Conservation (phyloP, 2,113 vertebrate species). For the Brienomyrus longianalis region DNA sequence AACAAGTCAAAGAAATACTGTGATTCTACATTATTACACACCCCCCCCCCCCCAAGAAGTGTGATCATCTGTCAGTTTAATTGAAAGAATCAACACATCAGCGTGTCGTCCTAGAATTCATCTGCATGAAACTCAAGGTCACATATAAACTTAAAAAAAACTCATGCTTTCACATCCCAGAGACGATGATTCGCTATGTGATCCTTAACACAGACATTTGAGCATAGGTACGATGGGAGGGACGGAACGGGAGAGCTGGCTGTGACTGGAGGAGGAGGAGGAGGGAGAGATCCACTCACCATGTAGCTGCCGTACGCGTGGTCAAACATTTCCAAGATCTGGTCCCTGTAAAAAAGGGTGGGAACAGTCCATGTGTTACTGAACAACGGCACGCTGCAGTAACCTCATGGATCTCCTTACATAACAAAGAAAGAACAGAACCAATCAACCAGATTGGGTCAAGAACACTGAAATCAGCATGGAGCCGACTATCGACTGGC, state of each 20-base stretch:
- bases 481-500: background rate
- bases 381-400: no score
- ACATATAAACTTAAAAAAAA: background rate
- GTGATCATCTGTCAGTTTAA: background rate
- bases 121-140: background rate
- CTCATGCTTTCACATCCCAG: background rate
- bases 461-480: background rate
- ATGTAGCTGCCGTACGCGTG: slow-evolving; percentile 74
- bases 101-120: background rate
- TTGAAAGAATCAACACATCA: background rate
- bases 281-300: slow-evolving; percentile 47
- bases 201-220: background rate
- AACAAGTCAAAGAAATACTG: background rate
- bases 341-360: slow-evolving; percentile 50
- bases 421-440: background rate
- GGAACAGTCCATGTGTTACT: background rate
- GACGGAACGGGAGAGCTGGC: background rate
- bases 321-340: slow-evolving; percentile 73
- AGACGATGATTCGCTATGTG: background rate
- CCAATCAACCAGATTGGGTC: background rate
- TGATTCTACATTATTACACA: background rate
- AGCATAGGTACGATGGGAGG: background rate
- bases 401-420: background rate
- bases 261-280: background rate
- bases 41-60: background rate